Conservation (phyloP, 2,797 vertebrate species). For the Poeciliopsis presidionis region DNA sequence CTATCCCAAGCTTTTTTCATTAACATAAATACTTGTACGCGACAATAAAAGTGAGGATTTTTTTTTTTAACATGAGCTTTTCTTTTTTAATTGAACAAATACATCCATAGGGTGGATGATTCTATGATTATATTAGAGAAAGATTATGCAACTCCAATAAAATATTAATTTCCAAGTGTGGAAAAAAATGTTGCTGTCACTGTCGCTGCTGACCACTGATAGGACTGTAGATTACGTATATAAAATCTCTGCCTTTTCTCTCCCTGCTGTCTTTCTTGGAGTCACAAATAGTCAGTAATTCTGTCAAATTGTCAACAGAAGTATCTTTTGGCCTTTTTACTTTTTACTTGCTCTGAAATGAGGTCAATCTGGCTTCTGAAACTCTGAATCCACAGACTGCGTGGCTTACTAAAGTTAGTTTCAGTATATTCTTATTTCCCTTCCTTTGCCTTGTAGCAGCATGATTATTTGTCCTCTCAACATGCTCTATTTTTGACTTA, state of each 20-base stretch:
- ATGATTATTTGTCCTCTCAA: slow-evolving; percentile 53
- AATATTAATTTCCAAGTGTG: neutral
- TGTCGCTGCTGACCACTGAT: neutral
- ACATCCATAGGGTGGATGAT: neutral
- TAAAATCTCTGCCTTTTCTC: neutral
- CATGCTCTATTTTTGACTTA: slow-evolving; percentile 66
- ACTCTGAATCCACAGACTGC: slow-evolving; percentile 30
- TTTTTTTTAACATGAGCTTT: neutral
- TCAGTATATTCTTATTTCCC: slow-evolving; percentile 13
- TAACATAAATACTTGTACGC: neutral
- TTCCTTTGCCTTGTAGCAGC: neutral
- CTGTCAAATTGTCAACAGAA: neutral
- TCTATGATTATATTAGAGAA: neutral
- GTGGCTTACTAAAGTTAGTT: slow-evolving; percentile 30
- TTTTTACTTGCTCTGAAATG: slow-evolving; percentile 28
- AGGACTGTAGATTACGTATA: neutral
- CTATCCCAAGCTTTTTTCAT: neutral
- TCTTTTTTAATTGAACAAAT: neutral
- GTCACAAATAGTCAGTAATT: neutral
- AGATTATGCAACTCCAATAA: neutral
- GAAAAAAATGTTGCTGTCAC: neutral
- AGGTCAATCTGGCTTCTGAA: slow-evolving; percentile 25
- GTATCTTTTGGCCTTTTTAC: slow-evolving; percentile 4
- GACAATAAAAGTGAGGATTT: neutral
- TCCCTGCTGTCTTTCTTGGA: neutral